Percentiles rank a stretch among this genome's conserved stretches.
phyloP scores from a whole-genome alignment of 2,797 vertebrate species.

The Euthynnus affinis region DNA sequence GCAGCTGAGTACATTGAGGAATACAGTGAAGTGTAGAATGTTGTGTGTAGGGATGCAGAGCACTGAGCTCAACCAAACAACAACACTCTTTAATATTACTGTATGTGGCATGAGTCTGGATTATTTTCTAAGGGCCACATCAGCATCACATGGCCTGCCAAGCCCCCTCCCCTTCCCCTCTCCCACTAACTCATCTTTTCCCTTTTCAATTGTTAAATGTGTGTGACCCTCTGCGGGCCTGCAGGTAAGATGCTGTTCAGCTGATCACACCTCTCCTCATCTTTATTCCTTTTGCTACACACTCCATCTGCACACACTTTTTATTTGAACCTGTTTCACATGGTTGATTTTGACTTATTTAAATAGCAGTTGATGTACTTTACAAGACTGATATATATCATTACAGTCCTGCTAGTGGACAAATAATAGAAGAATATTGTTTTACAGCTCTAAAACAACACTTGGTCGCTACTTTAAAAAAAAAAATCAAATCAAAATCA shows the following conservation, averaged over 20 bases:
- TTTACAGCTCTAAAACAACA: neutral
- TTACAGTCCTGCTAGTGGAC: neutral
- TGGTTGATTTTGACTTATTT: neutral
- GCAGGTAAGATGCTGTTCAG: conserved; percentile 40
- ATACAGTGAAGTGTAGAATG: neutral
- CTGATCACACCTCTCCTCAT: neutral
- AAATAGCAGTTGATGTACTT: neutral
- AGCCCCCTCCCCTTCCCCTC: neutral
- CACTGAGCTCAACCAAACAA: neutral
- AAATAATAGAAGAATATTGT: neutral
- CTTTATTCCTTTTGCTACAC: neutral
- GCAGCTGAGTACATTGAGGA: neutral
- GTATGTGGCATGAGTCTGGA: neutral
- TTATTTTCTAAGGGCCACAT: conserved; percentile 8
- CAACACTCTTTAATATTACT: neutral
- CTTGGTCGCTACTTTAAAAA: no score
- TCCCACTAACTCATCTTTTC: conserved; percentile 6
- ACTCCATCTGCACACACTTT: neutral
- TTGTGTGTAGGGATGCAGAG: neutral
- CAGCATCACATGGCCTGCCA: neutral
- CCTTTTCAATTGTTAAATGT: neutral
- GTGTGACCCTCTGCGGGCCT: conserved; percentile 9
- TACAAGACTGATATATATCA: no score
- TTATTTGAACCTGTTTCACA: neutral
- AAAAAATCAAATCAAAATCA: neutral